phyloP scores from a whole-genome alignment of 1,140 invertebrate species.

The Lepidotrigona ventralis region DNA sequence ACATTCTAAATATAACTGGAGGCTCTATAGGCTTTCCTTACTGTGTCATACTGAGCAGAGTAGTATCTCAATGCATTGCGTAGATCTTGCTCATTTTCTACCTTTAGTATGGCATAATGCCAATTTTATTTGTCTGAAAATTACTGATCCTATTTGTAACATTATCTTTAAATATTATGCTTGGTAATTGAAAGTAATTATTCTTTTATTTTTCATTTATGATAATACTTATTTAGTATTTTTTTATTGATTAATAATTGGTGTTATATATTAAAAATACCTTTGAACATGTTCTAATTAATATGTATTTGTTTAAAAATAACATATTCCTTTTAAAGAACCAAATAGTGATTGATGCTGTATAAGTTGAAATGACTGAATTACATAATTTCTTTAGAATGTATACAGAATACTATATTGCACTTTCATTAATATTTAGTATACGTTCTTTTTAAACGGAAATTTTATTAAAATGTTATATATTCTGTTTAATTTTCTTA shows the following conservation, averaged over 20 bases:
- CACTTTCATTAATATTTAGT: not conserved
- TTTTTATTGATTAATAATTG: not conserved
- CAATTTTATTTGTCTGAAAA: conserved; percentile 64
- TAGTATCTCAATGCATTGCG: conserved; percentile 68
- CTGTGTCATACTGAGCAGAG: conserved; percentile 70
- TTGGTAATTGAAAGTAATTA: conserved; percentile 21
- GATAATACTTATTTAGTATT: not conserved
- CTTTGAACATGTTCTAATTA: not conserved
- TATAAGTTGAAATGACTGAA: not conserved
- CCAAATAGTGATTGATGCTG: not conserved
- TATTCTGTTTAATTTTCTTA: conserved; percentile 43
- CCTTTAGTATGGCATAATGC: conserved; percentile 64
- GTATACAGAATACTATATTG: not conserved
- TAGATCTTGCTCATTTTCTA: conserved; percentile 72
- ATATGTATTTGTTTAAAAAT: conserved; percentile 11
- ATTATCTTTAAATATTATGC: conserved; percentile 31
- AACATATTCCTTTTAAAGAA: not conserved
- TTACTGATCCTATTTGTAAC: conserved; percentile 51
- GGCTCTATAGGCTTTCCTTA: conserved; percentile 74
- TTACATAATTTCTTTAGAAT: conserved; percentile 3
- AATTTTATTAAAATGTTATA: not conserved
- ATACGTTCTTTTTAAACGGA: not conserved
- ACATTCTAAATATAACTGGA: conserved; percentile 77
- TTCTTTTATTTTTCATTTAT: not conserved
- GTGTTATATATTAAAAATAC: not conserved